These are phyloP conservation scores for Gymnothorax reevesii DNA, from an alignment of 2,797 vertebrate genomes.

Conservation along the genomic window DNA sequence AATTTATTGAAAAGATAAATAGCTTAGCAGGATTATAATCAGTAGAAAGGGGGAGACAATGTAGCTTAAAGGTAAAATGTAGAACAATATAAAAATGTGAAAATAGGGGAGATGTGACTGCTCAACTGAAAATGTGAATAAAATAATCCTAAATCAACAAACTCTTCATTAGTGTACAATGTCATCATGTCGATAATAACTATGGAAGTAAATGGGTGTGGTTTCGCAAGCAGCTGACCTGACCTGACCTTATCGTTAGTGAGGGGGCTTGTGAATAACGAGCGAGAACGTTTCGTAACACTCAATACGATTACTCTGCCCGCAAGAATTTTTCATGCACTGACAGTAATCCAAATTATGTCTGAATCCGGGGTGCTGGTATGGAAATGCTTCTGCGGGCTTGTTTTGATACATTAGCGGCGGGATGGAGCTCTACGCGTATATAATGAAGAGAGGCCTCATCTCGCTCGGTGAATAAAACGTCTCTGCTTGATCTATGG, in stretches of 20 bases:
- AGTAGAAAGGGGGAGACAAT: not conserved
- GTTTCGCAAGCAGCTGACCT: not conserved
- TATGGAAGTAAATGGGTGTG: not conserved
- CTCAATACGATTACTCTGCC: not conserved
- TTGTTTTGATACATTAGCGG: not conserved
- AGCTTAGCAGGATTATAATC: not conserved
- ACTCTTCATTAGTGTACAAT: not conserved
- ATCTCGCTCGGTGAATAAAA: not conserved
- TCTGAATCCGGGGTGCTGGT: not conserved
- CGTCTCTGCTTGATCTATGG: conserved; percentile 6
- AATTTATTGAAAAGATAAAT: not conserved
- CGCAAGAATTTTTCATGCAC: not conserved
- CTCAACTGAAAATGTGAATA: not conserved
- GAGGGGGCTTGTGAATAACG: not conserved
- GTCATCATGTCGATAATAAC: not conserved
- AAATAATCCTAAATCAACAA: not conserved
- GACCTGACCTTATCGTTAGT: not conserved
- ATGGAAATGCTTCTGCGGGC: not conserved
- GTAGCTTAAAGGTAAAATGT: not conserved
- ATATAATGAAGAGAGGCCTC: not conserved
- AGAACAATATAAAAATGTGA: not conserved
- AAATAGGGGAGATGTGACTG: not conserved
- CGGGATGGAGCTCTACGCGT: not conserved
- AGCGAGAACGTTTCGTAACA: not conserved
- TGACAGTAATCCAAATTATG: not conserved